These are phyloP conservation scores for Lepeophtheirus nordmannii DNA, from an alignment of 2,888 invertebrate genomes.

Conservation along the genomic window DNA sequence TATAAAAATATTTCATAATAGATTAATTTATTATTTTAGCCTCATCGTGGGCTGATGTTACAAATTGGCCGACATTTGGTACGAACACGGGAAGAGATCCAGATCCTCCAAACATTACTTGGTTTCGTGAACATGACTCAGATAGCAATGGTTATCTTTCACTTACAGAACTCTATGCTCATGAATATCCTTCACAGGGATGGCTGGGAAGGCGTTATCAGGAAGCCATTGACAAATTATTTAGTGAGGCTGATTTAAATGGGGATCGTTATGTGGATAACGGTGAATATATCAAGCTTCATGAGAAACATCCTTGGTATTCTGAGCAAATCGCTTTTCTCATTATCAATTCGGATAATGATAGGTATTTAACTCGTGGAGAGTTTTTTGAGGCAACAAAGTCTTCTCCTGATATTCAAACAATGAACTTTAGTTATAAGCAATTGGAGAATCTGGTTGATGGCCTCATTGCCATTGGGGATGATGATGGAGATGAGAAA, in stretches of 20 bases:
- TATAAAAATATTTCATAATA: not conserved
- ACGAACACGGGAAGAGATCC: not conserved
- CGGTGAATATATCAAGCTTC: conserved; percentile 13
- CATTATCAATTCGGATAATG: conserved; percentile 17
- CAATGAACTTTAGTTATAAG: conserved; percentile 11
- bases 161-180: not conserved
- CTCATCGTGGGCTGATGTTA: conserved; percentile 17
- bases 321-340: conserved; percentile 20
- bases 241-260: conserved; percentile 9
- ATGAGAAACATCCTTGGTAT: conserved; percentile 20
- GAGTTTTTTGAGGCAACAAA: conserved; percentile 17
- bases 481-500: conserved; percentile 22
- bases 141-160: conserved; percentile 14
- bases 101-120: conserved; percentile 13
- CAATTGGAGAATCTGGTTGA: conserved; percentile 16
- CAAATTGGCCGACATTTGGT: conserved; percentile 10
- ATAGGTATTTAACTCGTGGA: conserved; percentile 7
- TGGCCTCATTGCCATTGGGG: conserved; percentile 15
- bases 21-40: conserved; percentile 2
- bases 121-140: conserved; percentile 8
- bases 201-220: conserved; percentile 7
- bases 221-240: conserved; percentile 9
- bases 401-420: conserved; percentile 11
- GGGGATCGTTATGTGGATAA: conserved; percentile 18
- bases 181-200: not conserved